A percentile compares a stretch with the other conserved stretches of the same genome.
These are phyloP conservation scores for Ochropacha duplaris DNA, from an alignment of 2,888 invertebrate species.

Conservation along the genomic window DNA sequence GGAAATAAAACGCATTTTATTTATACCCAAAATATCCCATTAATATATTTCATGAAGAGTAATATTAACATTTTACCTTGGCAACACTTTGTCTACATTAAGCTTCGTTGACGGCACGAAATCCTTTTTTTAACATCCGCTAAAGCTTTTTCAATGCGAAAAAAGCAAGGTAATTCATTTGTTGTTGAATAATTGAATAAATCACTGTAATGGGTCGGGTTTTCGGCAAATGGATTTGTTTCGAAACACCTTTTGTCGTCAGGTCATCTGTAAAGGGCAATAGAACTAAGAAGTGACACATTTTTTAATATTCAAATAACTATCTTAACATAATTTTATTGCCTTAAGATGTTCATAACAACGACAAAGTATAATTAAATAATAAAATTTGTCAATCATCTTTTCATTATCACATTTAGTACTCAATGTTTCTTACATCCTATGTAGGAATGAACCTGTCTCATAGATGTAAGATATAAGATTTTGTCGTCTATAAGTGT, in stretches of 20 bases:
- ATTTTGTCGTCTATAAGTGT: too few relatives aligned
- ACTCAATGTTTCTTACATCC: too few relatives aligned
- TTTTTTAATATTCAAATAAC: too few relatives aligned
- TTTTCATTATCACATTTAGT: too few relatives aligned
- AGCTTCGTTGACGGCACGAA: constrained; percentile 16
- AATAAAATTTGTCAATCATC: too few relatives aligned
- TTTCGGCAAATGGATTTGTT: constrained; percentile 66
- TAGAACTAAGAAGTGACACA: background rate
- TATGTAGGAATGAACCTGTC: too few relatives aligned
- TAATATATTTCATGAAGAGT: background rate
- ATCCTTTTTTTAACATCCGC: constrained; percentile 19
- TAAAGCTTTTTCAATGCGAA: constrained; percentile 28
- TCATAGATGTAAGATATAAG: too few relatives aligned
- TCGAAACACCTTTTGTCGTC: constrained; percentile 45
- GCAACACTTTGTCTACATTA: constrained; percentile 1
- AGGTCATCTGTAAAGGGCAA: background rate
- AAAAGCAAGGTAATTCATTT: constrained; percentile 61
- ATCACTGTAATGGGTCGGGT: constrained; percentile 69
- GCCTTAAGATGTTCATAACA: too few relatives aligned
- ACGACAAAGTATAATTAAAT: too few relatives aligned
- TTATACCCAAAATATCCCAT: background rate
- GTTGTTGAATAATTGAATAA: constrained; percentile 76
- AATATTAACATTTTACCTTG: background rate
- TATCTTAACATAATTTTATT: too few relatives aligned
- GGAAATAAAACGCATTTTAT: background rate